phyloP scores from a whole-genome alignment of 2,113 vertebrate species.

The Semnornis frantzii region DNA sequence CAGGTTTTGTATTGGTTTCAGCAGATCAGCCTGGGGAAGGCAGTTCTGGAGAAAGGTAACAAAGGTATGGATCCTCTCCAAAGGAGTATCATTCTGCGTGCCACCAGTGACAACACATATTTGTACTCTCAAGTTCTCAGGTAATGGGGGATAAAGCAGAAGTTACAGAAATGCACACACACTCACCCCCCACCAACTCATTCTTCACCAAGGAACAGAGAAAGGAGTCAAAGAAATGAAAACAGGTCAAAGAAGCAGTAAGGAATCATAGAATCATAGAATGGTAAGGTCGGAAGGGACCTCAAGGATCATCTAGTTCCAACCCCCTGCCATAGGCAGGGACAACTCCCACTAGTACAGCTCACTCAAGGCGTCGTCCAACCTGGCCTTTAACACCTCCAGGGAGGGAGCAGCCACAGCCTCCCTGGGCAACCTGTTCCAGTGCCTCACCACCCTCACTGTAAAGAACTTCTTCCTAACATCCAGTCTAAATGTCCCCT shows the following conservation, averaged over 20 bases:
- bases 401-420: too few species aligned
- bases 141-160: neutral
- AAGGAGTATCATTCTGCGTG: neutral
- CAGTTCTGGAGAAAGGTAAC: neutral
- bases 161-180: neutral
- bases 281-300: too few species aligned
- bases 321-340: too few species aligned
- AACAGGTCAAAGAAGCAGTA: neutral
- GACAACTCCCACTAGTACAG: too few species aligned
- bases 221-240: neutral
- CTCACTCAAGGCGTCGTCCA: too few species aligned
- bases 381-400: too few species aligned
- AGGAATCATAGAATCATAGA: neutral
- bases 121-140: neutral
- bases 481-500: too few species aligned
- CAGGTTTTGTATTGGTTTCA: neutral
- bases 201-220: neutral
- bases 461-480: too few species aligned
- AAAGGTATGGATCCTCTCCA: neutral
- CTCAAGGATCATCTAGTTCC: too few species aligned
- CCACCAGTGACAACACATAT: neutral
- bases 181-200: neutral
- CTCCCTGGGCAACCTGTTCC: too few species aligned
- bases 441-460: too few species aligned
- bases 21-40: neutral